These are phyloP conservation scores for Zoanthus sociatus DNA, from an alignment of 92 coral and sea anemone species.

Conservation along the genomic window DNA sequence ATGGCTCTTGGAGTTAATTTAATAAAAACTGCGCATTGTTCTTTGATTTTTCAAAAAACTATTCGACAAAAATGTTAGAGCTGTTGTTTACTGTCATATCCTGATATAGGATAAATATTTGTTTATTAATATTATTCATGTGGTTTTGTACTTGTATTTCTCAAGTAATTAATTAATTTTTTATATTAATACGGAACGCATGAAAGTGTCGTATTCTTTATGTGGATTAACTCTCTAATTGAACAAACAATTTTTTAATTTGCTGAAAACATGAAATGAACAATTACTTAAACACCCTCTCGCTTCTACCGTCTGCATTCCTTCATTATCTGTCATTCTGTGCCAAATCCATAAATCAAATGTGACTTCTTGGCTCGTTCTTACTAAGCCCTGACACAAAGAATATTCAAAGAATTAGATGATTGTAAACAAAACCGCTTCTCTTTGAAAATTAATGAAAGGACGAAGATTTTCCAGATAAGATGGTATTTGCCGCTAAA, in stretches of 20 bases:
- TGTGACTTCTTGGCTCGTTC: neutral
- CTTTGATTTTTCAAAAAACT: no score
- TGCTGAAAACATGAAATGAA: constrained; percentile 31
- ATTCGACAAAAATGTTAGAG: no score
- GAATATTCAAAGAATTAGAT: constrained; percentile 26
- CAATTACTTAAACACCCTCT: neutral
- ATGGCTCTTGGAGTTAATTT: no score
- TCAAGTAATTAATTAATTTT: neutral
- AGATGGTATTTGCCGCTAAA: neutral
- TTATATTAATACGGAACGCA: neutral
- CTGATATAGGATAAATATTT: no score
- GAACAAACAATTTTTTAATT: constrained; percentile 48
- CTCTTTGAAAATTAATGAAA: constrained; percentile 21
- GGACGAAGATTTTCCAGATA: constrained; percentile 34
- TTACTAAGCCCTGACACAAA: neutral
- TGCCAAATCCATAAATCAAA: neutral
- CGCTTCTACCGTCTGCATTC: neutral
- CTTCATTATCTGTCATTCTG: neutral
- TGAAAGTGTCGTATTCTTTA: constrained; percentile 2
- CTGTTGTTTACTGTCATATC: no score
- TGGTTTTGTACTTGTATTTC: neutral
- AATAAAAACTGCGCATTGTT: no score
- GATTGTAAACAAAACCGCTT: constrained; percentile 17
- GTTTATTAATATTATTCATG: no score
- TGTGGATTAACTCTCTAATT: constrained; percentile 35